These are phyloP conservation scores for Argyrosomus japonicus DNA, from an alignment of 2,113 vertebrate genomes.

Conservation along the genomic window DNA sequence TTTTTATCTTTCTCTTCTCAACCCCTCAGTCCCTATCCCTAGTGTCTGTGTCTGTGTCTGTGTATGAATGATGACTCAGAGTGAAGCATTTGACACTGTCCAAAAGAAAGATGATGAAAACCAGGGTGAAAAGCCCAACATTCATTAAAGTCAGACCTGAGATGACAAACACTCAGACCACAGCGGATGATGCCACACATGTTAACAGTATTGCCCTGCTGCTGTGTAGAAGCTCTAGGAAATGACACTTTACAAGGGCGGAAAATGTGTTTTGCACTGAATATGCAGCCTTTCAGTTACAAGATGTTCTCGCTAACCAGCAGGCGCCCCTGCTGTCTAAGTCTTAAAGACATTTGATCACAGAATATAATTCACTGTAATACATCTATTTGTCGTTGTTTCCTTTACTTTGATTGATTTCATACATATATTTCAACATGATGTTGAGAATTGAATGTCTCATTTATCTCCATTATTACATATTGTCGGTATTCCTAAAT, in stretches of 20 bases:
- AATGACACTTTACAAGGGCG: constrained; percentile 43
- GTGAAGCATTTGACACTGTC: constrained; percentile 61
- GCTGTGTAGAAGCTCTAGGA: constrained; percentile 34
- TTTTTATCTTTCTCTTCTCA: constrained; percentile 46
- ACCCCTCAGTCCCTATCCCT: not conserved
- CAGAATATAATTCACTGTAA: constrained; percentile 17
- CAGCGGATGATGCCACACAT: constrained; percentile 57
- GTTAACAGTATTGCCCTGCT: constrained; percentile 36
- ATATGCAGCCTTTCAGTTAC: constrained; percentile 47
- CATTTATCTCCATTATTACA: constrained; percentile 28
- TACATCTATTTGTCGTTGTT: constrained; percentile 16
- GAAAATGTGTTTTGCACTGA: constrained; percentile 58
- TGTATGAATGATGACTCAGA: constrained; percentile 40
- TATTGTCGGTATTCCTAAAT: not conserved
- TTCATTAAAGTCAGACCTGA: constrained; percentile 69
- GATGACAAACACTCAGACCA: constrained; percentile 59
- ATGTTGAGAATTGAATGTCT: constrained; percentile 17
- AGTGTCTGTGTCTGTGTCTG: not conserved
- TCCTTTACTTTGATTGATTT: constrained; percentile 21
- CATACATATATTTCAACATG: constrained; percentile 1
- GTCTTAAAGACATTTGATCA: constrained; percentile 45
- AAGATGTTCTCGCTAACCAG: constrained; percentile 56
- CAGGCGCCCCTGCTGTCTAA: constrained; percentile 47
- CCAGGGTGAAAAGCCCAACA: constrained; percentile 59
- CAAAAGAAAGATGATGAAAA: constrained; percentile 71